Conservation (phyloP, 2,113 vertebrate species). For the Delphinapterus leucas region DNA sequence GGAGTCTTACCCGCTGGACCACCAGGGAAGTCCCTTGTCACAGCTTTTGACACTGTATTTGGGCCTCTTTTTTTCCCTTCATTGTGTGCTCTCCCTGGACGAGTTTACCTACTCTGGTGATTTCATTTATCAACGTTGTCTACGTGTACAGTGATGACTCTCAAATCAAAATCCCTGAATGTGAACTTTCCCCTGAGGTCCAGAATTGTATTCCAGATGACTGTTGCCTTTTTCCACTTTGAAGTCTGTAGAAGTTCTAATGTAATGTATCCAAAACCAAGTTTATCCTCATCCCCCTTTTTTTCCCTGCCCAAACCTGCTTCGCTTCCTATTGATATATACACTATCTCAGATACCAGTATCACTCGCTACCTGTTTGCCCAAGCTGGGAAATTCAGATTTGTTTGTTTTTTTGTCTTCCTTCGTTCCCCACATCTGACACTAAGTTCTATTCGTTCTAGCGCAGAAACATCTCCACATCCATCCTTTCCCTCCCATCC, state of each 20-base stretch:
- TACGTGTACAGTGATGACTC: background rate
- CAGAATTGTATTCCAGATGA: background rate
- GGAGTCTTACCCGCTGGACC: too few relatives aligned
- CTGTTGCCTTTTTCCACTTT: background rate
- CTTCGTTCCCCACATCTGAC: background rate
- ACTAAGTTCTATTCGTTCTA: background rate
- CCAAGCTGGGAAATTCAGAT: background rate
- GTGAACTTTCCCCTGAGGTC: background rate
- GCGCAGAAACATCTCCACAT: background rate
- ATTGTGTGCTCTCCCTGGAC: background rate
- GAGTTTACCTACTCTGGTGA: background rate
- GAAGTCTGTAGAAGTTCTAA: background rate
- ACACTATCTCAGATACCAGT: background rate
- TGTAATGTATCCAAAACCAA: background rate
- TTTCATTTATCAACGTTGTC: background rate
- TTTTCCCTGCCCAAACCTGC: background rate
- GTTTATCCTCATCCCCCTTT: background rate
- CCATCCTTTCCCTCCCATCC: background rate
- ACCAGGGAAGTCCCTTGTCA: background rate
- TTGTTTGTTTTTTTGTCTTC: background rate
- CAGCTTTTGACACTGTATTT: background rate
- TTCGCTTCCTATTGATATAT: background rate
- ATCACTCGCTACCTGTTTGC: background rate
- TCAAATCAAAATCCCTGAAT: slow-evolving; percentile 12
- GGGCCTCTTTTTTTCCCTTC: background rate